Percentiles rank a stretch among this genome's conserved stretches.
phyloP scores from a whole-genome alignment of 2,888 invertebrate genomes.

The Piscicola geometra region DNA sequence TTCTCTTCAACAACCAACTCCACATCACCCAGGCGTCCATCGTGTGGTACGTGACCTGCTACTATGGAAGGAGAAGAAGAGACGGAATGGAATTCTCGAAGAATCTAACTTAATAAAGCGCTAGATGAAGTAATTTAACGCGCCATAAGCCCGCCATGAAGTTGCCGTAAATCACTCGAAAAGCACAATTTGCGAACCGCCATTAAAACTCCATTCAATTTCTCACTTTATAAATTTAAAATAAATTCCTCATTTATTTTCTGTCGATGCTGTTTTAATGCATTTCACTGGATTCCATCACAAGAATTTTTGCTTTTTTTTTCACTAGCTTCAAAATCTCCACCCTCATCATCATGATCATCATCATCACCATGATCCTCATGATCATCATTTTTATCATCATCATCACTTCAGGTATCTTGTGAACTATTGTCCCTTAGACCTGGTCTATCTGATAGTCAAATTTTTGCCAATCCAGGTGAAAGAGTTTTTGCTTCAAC shows the following conservation, averaged over 20 bases:
- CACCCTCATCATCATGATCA: constrained; percentile 33
- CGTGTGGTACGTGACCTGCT: constrained; percentile 70
- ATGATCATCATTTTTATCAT: neutral
- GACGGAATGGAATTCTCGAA: too few relatives aligned
- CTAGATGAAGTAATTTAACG: too few relatives aligned
- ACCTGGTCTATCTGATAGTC: constrained; percentile 88
- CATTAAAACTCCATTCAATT: too few relatives aligned
- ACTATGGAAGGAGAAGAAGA: too few relatives aligned
- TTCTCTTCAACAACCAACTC: constrained; percentile 89
- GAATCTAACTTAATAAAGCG: too few relatives aligned
- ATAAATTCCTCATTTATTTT: too few relatives aligned
- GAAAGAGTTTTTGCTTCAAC: too few relatives aligned
- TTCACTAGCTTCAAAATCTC: constrained; percentile 31
- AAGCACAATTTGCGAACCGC: too few relatives aligned
- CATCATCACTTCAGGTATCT: constrained; percentile 71
- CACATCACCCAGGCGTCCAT: constrained; percentile 83
- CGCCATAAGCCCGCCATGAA: too few relatives aligned
- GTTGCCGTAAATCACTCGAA: too few relatives aligned
- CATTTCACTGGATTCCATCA: neutral
- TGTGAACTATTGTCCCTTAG: constrained; percentile 96
- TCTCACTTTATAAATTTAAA: too few relatives aligned
- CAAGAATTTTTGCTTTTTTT: neutral
- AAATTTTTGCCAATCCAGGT: constrained; percentile 91
- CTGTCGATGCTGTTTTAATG: neutral
- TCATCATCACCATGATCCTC: constrained; percentile 29